Evolutionary conservation across 2,888 invertebrate species (phyloP).

Genomic region (Eremobia ochroleuca): DNA sequence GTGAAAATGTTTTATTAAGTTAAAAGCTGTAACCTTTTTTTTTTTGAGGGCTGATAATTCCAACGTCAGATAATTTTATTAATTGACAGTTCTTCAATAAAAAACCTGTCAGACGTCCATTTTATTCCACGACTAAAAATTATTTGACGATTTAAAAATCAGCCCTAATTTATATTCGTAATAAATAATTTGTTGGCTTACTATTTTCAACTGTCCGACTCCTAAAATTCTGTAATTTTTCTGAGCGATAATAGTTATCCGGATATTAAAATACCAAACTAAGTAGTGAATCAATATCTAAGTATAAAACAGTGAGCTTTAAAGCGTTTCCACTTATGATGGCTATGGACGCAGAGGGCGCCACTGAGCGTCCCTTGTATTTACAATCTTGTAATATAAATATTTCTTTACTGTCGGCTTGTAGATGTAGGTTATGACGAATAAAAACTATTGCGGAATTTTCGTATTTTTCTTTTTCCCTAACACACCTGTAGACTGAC

Average conservation of each 20-base stretch:
- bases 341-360: constrained; percentile 56
- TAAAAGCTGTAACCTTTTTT: neutral
- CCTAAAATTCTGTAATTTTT: neutral
- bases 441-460: constrained; percentile 65
- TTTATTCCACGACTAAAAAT: too few relatives aligned
- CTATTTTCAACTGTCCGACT: neutral
- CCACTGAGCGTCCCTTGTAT: constrained; percentile 55
- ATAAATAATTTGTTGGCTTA: neutral
- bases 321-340: constrained; percentile 68
- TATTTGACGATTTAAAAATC: too few relatives aligned
- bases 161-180: too few relatives aligned
- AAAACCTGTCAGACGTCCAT: too few relatives aligned
- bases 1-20: neutral
- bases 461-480: constrained; percentile 13
- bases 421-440: constrained; percentile 65
- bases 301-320: constrained; percentile 64
- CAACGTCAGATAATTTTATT: too few relatives aligned
- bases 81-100: too few relatives aligned
- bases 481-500: too few relatives aligned
- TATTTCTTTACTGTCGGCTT: constrained; percentile 63
- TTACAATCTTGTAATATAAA: constrained; percentile 64
- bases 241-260: neutral
- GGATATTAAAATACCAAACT: constrained; percentile 37
- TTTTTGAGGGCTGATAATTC: too few relatives aligned
- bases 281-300: constrained; percentile 26